Evolutionary conservation across 2,888 invertebrate genomes (phyloP).

Genomic region (Lagria hirta): DNA sequence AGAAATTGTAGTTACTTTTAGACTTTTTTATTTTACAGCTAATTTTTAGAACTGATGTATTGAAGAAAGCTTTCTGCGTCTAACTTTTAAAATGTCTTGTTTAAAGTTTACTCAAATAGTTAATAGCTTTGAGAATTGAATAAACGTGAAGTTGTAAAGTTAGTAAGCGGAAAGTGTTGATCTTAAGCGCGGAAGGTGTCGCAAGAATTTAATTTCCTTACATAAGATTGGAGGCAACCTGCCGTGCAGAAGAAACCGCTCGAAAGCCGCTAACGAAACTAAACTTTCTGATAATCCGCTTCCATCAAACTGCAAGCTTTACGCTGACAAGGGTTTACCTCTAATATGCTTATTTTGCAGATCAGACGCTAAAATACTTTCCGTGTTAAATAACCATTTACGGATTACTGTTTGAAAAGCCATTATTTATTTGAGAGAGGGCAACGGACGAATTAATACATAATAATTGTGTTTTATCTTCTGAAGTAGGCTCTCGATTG

Average conservation of each 20-base stretch:
- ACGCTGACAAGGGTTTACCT: constrained; percentile 27
- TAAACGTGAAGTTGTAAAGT: constrained; percentile 1
- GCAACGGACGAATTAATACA: too few relatives aligned
- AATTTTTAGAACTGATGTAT: too few relatives aligned
- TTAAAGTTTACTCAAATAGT: too few relatives aligned
- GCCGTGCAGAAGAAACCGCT: constrained; percentile 10
- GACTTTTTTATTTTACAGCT: too few relatives aligned
- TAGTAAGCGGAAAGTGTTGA: constrained; percentile 6
- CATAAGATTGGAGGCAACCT: constrained; percentile 18
- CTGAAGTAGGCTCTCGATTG: too few relatives aligned
- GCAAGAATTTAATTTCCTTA: constrained; percentile 35
- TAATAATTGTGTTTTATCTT: too few relatives aligned
- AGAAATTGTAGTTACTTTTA: too few relatives aligned
- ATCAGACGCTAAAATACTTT: constrained; percentile 30
- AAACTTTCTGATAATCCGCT: constrained; percentile 22
- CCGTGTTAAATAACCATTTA: constrained; percentile 19
- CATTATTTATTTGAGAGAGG: too few relatives aligned
- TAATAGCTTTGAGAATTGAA: constrained; percentile 3
- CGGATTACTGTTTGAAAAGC: too few relatives aligned
- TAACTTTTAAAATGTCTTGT: too few relatives aligned
- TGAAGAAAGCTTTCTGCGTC: too few relatives aligned
- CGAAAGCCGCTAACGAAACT: constrained; percentile 11
- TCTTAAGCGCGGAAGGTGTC: constrained; percentile 29
- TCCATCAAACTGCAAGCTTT: constrained; percentile 18
- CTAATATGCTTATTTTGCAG: constrained; percentile 29